Percentiles rank a stretch among this genome's conserved stretches.
Evolutionary conservation across 1,140 invertebrate genomes (phyloP).

Genomic region (Sycophila sp.): DNA sequence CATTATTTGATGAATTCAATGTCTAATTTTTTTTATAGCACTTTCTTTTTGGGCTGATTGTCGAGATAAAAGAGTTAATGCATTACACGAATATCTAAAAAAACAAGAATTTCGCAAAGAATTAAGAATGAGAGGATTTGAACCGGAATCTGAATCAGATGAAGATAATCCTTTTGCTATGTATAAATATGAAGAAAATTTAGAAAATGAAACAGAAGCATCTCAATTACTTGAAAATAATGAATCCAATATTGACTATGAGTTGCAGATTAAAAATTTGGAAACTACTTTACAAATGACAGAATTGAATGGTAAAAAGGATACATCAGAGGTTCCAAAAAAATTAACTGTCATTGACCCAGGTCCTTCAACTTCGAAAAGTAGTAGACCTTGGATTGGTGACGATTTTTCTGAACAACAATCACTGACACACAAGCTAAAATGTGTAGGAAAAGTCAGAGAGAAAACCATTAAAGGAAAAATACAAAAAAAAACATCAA

Average conservation of each 20-base stretch:
- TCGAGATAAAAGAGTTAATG: slow-evolving; percentile 47
- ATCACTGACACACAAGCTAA: slow-evolving; percentile 4
- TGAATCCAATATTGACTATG: slow-evolving; percentile 4
- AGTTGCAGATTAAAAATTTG: slow-evolving; percentile 26
- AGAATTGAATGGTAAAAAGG: slow-evolving; percentile 7
- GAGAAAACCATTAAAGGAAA: slow-evolving; percentile 20
- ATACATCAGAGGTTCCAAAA: slow-evolving; percentile 10
- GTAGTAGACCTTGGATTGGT: slow-evolving; percentile 39
- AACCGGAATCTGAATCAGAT: slow-evolving; percentile 52
- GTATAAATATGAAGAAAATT: slow-evolving; percentile 39
- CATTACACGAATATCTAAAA: slow-evolving; percentile 50
- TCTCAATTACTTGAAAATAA: background rate
- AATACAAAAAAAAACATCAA: slow-evolving; percentile 13
- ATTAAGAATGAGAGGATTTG: slow-evolving; percentile 51
- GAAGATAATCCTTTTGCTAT: slow-evolving; percentile 52
- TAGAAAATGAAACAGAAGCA: slow-evolving; percentile 23
- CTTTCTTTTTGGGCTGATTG: slow-evolving; percentile 51
- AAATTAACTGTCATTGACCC: slow-evolving; percentile 43
- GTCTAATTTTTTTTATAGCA: slow-evolving; percentile 41
- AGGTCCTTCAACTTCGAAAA: slow-evolving; percentile 48
- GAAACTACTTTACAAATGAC: slow-evolving; percentile 30
- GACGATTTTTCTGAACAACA: slow-evolving; percentile 8
- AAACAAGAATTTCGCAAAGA: slow-evolving; percentile 54
- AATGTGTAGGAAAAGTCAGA: slow-evolving; percentile 31
- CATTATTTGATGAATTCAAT: background rate